These are phyloP conservation scores for Crenuchus spilurus DNA, from an alignment of 2,797 vertebrate genomes.

Conservation along the genomic window DNA sequence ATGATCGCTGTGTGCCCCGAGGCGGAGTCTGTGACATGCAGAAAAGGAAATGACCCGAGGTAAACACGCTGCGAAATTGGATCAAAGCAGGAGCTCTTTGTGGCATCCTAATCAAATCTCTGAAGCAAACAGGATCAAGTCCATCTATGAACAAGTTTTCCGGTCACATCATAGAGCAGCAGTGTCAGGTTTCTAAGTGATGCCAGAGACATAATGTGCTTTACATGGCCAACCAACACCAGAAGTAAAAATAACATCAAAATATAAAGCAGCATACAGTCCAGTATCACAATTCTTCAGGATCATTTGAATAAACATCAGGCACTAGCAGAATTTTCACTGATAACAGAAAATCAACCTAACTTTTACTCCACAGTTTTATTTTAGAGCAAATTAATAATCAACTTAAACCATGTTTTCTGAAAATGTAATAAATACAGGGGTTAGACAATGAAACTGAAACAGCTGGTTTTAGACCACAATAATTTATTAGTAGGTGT, in stretches of 20 bases:
- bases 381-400: no score
- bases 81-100: slow-evolving; percentile 52
- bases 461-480: no score
- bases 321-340: not conserved
- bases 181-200: slow-evolving; percentile 25
- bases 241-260: slow-evolving; percentile 3
- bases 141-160: slow-evolving; percentile 26
- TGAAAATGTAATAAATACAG: no score
- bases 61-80: slow-evolving; percentile 56
- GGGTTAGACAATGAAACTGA: no score
- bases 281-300: not conserved
- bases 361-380: not conserved
- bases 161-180: not conserved
- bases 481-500: no score
- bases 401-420: no score
- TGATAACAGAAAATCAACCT: not conserved
- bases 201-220: slow-evolving; percentile 24
- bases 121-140: slow-evolving; percentile 50
- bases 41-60: slow-evolving; percentile 60
- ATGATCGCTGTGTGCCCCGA: slow-evolving; percentile 38
- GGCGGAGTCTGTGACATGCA: slow-evolving; percentile 34
- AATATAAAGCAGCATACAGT: not conserved
- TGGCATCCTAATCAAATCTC: slow-evolving; percentile 56
- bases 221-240: not conserved
- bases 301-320: not conserved